Conservation (phyloP, 2,113 vertebrate genomes). For the Micromys minutus region DNA sequence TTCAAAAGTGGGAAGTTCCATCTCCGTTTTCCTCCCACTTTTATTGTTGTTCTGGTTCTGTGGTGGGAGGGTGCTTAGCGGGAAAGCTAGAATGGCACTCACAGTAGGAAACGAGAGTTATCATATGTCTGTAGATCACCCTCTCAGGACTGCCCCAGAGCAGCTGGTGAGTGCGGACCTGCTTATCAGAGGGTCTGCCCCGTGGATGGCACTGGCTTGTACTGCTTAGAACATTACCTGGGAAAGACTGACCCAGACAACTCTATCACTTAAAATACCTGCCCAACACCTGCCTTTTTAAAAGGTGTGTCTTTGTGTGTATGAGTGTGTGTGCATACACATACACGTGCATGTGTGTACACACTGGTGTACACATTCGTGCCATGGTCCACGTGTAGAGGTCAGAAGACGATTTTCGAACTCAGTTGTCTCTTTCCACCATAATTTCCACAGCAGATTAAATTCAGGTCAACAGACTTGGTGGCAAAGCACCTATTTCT, state of each 20-base stretch:
- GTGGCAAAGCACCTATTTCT: not conserved
- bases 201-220: not conserved
- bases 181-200: not conserved
- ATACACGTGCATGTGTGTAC: not conserved
- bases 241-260: not conserved
- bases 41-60: not conserved
- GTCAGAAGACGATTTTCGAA: not conserved
- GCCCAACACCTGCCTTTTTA: not conserved
- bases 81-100: not conserved
- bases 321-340: not conserved
- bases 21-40: constrained; percentile 24
- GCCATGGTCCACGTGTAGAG: not conserved
- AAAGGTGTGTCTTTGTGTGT: not conserved
- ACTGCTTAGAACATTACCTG: not conserved
- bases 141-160: not conserved
- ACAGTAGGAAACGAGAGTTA: not conserved
- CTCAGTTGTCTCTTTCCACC: not conserved
- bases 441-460: not conserved
- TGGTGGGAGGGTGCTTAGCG: not conserved
- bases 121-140: not conserved
- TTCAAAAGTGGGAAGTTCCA: not conserved
- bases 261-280: not conserved
- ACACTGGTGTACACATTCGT: too few relatives aligned
- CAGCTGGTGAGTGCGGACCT: not conserved
- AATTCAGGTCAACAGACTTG: not conserved